These are phyloP conservation scores for Polyommatus iphigenia DNA, from an alignment of 2,888 invertebrate species.

Conservation along the genomic window DNA sequence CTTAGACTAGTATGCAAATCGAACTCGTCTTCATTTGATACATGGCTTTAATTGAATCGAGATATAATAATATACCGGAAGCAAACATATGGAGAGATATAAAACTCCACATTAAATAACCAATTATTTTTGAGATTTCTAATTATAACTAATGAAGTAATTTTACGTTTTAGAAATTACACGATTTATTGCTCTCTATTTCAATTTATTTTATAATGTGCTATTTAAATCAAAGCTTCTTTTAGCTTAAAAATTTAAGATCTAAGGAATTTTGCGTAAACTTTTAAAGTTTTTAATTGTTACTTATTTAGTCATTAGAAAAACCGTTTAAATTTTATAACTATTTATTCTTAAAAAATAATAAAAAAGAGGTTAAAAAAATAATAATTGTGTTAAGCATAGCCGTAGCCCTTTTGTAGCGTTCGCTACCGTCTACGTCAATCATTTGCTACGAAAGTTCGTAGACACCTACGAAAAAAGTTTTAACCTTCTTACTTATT, in stretches of 20 bases:
- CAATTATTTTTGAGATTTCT: slow-evolving; percentile 48
- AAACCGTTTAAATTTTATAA: not conserved
- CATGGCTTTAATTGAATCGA: slow-evolving; percentile 50
- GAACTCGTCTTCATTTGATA: slow-evolving; percentile 40
- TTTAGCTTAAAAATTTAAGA: not conserved
- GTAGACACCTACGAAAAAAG: slow-evolving; percentile 6
- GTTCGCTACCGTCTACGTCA: not conserved
- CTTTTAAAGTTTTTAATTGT: not conserved
- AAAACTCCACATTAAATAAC: slow-evolving; percentile 54
- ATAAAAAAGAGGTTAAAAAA: not conserved
- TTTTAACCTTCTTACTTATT: not conserved
- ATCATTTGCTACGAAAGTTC: slow-evolving; percentile 17
- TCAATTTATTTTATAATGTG: not conserved
- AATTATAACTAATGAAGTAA: slow-evolving; percentile 45
- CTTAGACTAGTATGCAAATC: slow-evolving; percentile 54
- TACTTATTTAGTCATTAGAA: no score
- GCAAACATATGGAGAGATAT: slow-evolving; percentile 62
- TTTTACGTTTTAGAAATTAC: slow-evolving; percentile 29
- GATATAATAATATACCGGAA: slow-evolving; percentile 61
- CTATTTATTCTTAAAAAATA: not conserved
- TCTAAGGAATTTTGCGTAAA: not conserved
- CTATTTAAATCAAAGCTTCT: not conserved
- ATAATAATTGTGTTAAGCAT: not conserved
- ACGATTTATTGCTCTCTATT: slow-evolving; percentile 10
- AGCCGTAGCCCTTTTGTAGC: not conserved